Evolutionary conservation across 1,140 invertebrate genomes (phyloP).

Genomic region (Cepaea nemoralis): DNA sequence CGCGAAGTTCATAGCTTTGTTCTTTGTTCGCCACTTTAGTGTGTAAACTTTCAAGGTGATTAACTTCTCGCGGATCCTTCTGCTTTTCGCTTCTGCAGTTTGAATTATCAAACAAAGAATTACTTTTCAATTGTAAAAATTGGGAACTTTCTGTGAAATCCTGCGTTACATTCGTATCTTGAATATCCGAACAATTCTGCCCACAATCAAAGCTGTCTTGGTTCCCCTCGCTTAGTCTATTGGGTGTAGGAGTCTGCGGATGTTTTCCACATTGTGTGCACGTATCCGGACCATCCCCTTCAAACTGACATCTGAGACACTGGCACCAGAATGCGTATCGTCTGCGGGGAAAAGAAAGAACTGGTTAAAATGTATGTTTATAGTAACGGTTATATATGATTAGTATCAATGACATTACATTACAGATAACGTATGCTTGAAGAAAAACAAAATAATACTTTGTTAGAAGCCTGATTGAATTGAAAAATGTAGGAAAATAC

Average conservation of each 20-base stretch:
- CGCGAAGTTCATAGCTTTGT: background rate
- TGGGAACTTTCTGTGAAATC: too few species aligned
- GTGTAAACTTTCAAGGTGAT: background rate
- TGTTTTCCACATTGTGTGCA: slow-evolving; percentile 58
- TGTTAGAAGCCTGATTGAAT: too few species aligned
- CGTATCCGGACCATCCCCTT: slow-evolving; percentile 53
- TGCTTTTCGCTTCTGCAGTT: too few species aligned
- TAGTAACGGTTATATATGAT: too few species aligned
- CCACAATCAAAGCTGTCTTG: slow-evolving; percentile 35
- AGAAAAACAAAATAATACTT: too few species aligned
- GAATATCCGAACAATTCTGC: background rate
- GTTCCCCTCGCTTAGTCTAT: background rate
- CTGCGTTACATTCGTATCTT: background rate
- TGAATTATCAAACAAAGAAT: background rate
- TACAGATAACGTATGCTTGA: too few species aligned
- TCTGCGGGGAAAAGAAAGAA: slow-evolving; percentile 39
- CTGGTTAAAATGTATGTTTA: too few species aligned
- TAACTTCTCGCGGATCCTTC: background rate
- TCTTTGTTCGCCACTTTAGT: background rate
- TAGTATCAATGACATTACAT: too few species aligned
- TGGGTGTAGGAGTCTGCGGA: slow-evolving; percentile 13
- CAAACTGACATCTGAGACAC: slow-evolving; percentile 55
- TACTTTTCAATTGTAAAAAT: background rate
- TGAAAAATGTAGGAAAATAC: too few species aligned
- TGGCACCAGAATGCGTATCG: slow-evolving; percentile 61